These are phyloP conservation scores for Caenorhabditis sp. DNA, from an alignment of 2,888 invertebrate genomes.

Conservation along the genomic window DNA sequence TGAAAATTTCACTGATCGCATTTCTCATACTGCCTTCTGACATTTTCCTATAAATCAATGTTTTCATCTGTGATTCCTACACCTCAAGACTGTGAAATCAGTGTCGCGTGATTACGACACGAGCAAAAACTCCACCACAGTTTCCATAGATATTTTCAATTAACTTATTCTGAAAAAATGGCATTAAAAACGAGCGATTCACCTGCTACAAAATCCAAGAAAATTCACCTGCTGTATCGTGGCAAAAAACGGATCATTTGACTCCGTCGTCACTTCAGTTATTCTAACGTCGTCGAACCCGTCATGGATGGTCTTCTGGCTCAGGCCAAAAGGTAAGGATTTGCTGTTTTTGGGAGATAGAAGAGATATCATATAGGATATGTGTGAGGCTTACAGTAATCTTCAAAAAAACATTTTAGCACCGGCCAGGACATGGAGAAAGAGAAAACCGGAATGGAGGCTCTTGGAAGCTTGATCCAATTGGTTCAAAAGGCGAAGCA, in stretches of 20 bases:
- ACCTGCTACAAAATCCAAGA: conserved; percentile 17
- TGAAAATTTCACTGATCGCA: conserved; percentile 38
- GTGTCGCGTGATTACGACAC: neutral
- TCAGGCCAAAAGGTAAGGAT: neutral
- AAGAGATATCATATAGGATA: neutral
- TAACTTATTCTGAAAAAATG: conserved; percentile 27
- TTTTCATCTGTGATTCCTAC: neutral
- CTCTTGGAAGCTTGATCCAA: conserved; percentile 2
- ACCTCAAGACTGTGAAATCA: neutral
- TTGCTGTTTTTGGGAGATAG: neutral
- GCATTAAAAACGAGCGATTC: conserved; percentile 27
- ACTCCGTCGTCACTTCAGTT: conserved; percentile 28
- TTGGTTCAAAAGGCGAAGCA: neutral
- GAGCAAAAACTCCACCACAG: neutral
- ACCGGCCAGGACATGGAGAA: neutral
- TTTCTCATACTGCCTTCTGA: conserved; percentile 50
- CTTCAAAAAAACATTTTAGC: too few species aligned
- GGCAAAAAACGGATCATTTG: neutral
- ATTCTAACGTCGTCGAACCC: conserved; percentile 5
- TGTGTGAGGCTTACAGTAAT: too few species aligned
- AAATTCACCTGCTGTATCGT: conserved; percentile 22
- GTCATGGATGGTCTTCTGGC: conserved; percentile 8
- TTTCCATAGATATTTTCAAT: conserved; percentile 27
- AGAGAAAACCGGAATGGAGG: neutral
- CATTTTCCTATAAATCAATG: conserved; percentile 6